These are phyloP conservation scores for Mythimna pallens DNA, from an alignment of 2,888 invertebrate genomes.

Conservation along the genomic window DNA sequence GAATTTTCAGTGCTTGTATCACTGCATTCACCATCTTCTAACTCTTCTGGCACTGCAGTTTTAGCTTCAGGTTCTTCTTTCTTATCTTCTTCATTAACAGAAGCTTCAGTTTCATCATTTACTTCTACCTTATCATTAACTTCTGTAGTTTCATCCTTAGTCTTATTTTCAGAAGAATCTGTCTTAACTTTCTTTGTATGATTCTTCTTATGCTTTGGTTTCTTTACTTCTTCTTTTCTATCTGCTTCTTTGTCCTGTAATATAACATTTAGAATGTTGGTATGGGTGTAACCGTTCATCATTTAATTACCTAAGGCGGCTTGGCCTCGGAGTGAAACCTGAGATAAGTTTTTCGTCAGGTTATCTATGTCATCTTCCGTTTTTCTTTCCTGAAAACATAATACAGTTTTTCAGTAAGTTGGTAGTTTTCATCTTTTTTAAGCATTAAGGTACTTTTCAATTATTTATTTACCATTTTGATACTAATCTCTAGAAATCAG, in stretches of 20 bases:
- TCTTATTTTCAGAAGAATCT: constrained; percentile 54
- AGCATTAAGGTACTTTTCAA: background rate
- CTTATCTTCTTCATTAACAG: constrained; percentile 31
- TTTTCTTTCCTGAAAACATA: constrained; percentile 80
- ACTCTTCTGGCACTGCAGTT: constrained; percentile 68
- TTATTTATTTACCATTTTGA: background rate
- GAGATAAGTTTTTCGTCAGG: constrained; percentile 88
- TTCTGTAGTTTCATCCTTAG: constrained; percentile 42
- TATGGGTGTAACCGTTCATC: constrained; percentile 79
- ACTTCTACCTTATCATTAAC: constrained; percentile 27
- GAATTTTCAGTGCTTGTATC: constrained; percentile 81
- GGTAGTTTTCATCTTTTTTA: background rate
- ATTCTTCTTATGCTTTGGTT: constrained; percentile 76
- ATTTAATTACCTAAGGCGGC: constrained; percentile 89
- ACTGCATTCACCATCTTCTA: constrained; percentile 93
- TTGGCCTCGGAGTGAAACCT: constrained; percentile 88
- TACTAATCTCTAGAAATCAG: background rate
- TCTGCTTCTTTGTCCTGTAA: constrained; percentile 84
- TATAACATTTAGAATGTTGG: constrained; percentile 85
- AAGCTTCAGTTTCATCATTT: constrained; percentile 10
- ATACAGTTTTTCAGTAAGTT: constrained; percentile 33
- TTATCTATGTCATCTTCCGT: constrained; percentile 82
- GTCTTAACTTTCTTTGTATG: constrained; percentile 61
- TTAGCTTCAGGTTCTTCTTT: constrained; percentile 35
- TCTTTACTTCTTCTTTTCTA: constrained; percentile 64